Percentiles rank a stretch among this genome's conserved stretches.
Conservation (phyloP, 2,113 vertebrate species). For the Tympanuchus pallidicinctus region DNA sequence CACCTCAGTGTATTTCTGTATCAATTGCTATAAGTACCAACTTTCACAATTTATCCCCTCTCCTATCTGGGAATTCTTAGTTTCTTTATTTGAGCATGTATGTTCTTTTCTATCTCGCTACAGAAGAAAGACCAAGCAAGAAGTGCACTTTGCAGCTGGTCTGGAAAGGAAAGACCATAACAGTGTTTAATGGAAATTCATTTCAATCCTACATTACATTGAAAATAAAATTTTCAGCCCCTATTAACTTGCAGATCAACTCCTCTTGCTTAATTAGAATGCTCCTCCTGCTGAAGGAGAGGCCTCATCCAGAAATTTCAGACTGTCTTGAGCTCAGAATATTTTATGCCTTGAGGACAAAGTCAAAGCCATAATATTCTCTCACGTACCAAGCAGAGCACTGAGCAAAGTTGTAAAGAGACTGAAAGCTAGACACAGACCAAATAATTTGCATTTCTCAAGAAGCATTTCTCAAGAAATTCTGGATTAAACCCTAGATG, state of each 20-base stretch:
- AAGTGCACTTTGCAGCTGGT: constrained; percentile 10
- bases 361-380: neutral
- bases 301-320: neutral
- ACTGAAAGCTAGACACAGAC: neutral
- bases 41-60: constrained; percentile 1
- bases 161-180: constrained; percentile 5
- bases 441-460: neutral
- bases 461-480: neutral
- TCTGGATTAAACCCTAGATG: neutral
- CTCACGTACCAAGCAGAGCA: neutral
- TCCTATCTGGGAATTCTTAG: neutral
- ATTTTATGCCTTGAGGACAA: neutral
- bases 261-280: neutral
- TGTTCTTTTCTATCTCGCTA: neutral
- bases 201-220: neutral
- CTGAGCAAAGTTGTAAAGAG: neutral
- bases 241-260: neutral
- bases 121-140: constrained; percentile 40
- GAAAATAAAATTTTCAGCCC: constrained; percentile 7
- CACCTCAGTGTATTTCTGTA: neutral
- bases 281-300: neutral
- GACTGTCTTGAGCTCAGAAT: neutral
- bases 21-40: neutral
- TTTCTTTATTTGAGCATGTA: constrained; percentile 35
- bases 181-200: neutral